Percentiles rank a stretch among this genome's conserved stretches.
Evolutionary conservation across 2,113 vertebrate genomes (phyloP).

Genomic region (Phycodurus eques): DNA sequence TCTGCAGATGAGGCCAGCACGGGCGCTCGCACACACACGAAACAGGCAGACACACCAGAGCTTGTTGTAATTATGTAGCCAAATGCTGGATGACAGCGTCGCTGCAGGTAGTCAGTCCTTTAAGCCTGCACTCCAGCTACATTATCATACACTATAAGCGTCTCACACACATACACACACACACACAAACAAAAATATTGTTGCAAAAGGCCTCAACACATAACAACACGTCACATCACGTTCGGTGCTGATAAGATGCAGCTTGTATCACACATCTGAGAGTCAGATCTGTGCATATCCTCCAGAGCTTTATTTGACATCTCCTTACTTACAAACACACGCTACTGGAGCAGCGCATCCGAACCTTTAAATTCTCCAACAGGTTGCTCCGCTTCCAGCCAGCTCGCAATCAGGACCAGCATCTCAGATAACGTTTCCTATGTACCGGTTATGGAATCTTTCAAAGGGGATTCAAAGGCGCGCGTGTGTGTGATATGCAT

Average conservation of each 20-base stretch:
- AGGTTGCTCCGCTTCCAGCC: constrained; percentile 42
- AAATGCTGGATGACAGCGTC: constrained; percentile 62
- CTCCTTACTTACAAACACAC: constrained; percentile 30
- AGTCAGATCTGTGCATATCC: constrained; percentile 12
- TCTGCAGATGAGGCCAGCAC: constrained; percentile 42
- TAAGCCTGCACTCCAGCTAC: constrained; percentile 37
- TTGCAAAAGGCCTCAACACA: constrained; percentile 27
- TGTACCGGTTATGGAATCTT: constrained; percentile 59
- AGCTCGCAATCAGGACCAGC: constrained; percentile 42
- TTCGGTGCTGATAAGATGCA: constrained; percentile 35
- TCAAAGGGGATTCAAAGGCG: constrained; percentile 44
- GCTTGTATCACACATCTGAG: constrained; percentile 5
- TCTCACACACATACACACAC: background rate
- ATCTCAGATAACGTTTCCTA: constrained; percentile 60
- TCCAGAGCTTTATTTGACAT: constrained; percentile 33
- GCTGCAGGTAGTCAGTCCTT: constrained; percentile 58
- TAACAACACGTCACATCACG: constrained; percentile 52
- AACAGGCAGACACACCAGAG: constrained; percentile 22
- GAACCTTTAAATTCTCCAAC: constrained; percentile 33
- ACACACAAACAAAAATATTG: constrained; percentile 33
- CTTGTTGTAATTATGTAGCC: constrained; percentile 52
- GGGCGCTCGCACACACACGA: constrained; percentile 16
- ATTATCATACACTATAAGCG: constrained; percentile 24
- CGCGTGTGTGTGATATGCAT: constrained; percentile 29
- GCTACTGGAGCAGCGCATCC: constrained; percentile 41